Conservation (phyloP, 2,888 invertebrate species). For the Rhabditoides inermis region DNA sequence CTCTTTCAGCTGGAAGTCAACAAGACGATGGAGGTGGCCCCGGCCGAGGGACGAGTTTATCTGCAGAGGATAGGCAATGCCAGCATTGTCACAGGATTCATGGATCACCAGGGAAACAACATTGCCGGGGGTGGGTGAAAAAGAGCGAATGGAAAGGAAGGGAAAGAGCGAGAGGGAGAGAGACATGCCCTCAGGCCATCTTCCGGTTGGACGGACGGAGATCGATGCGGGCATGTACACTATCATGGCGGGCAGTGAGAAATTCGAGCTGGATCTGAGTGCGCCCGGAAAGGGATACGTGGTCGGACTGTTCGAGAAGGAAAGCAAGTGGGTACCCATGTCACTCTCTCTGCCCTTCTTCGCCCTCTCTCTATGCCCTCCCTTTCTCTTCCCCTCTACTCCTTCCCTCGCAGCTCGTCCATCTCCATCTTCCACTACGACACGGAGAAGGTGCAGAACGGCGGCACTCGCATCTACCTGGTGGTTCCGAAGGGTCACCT, state of each 20-base stretch:
- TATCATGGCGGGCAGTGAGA: constrained; percentile 16
- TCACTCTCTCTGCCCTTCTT: background rate
- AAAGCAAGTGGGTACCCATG: background rate
- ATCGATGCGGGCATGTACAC: constrained; percentile 20
- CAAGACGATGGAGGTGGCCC: constrained; percentile 23
- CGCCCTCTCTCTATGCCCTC: background rate
- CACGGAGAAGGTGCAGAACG: constrained; percentile 39
- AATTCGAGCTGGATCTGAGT: constrained; percentile 14
- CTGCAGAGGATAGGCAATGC: constrained; percentile 29
- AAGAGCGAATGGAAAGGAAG: too few species aligned
- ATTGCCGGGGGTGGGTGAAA: too few species aligned
- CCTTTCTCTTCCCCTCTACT: too few species aligned
- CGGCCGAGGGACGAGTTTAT: constrained; percentile 14
- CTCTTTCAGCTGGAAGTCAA: constrained; percentile 28
- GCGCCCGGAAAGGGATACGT: constrained; percentile 29
- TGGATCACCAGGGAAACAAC: too few species aligned
- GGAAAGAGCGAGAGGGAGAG: too few species aligned
- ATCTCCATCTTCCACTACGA: constrained; percentile 23
- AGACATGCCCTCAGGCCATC: constrained; percentile 8
- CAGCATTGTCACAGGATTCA: too few species aligned
- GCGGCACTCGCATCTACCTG: constrained; percentile 34
- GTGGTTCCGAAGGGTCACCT: constrained; percentile 21
- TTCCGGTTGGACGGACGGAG: constrained; percentile 19
- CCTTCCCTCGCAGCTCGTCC: background rate
- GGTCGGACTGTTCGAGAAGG: constrained; percentile 22